Evolutionary conservation across 2,888 invertebrate species (phyloP), one percentile per base, ranked within the genome.

Genomic region (Drosophila tripunctata): DNA sequence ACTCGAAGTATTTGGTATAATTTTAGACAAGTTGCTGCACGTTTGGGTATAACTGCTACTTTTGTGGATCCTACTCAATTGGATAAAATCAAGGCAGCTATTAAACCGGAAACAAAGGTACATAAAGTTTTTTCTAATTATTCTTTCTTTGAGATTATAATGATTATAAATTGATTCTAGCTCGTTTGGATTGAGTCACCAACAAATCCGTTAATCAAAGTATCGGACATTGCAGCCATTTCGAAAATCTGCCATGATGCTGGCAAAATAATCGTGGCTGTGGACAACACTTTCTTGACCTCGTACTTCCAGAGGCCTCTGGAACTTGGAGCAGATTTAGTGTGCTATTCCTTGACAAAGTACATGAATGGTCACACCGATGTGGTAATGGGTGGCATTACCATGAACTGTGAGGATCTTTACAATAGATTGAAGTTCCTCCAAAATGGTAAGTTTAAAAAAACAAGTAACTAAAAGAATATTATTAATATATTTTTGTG

Each of bases 301-400:
- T 94, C 97, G 1, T 98, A 97, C 89, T 95, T 97, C 74, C 97
- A 99, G 95, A 93, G 95, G 62, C 99, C 99, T 1, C 91, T 99
- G 54, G 94, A 95, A 19, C 93, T 98, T 30, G 99, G 99, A 0
- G 98, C 97, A 1, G 98, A 99, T 90, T 92, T 99, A 54, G 96
- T 95, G 1, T 92, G 97, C 80, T 98, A 99, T 91, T 99, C 99
- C 0, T 89, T 98, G 54, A 98, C 98, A 0, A 99, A 99, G 92
- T 99, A 99, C 90, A 96, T 99, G 95, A 99, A 99, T 91, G 99
- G 99, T 0, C 99, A 99, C 92, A 95, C 97, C 0, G 99, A 99
- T 92, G 96, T 98, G 15, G 94, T 99, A 4, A 99, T 99, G 99
- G 99, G 99, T 2, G 96, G 96, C 12, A 94, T 95, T 5, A 92